Conservation (phyloP, 2,888 invertebrate species). For the Stenichneumon culpator region DNA sequence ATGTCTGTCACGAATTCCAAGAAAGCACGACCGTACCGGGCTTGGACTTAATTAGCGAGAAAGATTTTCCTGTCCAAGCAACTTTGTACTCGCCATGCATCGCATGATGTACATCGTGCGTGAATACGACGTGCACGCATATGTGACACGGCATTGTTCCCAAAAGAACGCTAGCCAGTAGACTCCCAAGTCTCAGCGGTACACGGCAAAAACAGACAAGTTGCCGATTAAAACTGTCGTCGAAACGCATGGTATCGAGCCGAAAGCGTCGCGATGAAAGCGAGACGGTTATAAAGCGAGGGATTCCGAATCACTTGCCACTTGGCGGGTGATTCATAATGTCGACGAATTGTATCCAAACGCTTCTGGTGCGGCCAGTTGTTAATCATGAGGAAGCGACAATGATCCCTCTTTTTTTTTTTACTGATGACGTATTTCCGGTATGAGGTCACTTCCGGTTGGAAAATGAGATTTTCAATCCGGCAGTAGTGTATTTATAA, state of each 20-base stretch:
- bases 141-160: background rate
- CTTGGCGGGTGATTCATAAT: constrained; percentile 8
- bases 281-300: background rate
- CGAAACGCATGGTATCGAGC: background rate
- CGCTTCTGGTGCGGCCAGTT: background rate
- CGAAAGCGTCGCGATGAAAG: background rate
- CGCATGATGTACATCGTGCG: background rate
- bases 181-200: background rate
- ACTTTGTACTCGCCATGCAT: constrained; percentile 20
- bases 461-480: too few species aligned
- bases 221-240: constrained; percentile 7
- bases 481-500: too few species aligned
- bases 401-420: background rate
- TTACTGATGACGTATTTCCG: too few species aligned
- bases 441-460: too few species aligned
- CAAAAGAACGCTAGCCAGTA: background rate
- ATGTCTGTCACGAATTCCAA: constrained; percentile 26
- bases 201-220: background rate
- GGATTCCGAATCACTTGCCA: background rate
- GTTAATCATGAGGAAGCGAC: background rate
- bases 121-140: background rate
- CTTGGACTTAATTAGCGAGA: constrained; percentile 39
- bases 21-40: constrained; percentile 1
- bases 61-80: constrained; percentile 12
- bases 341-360: background rate